These are phyloP conservation scores for Oreonectes daqikongensis DNA, from an alignment of 2,797 vertebrate genomes.

Conservation along the genomic window DNA sequence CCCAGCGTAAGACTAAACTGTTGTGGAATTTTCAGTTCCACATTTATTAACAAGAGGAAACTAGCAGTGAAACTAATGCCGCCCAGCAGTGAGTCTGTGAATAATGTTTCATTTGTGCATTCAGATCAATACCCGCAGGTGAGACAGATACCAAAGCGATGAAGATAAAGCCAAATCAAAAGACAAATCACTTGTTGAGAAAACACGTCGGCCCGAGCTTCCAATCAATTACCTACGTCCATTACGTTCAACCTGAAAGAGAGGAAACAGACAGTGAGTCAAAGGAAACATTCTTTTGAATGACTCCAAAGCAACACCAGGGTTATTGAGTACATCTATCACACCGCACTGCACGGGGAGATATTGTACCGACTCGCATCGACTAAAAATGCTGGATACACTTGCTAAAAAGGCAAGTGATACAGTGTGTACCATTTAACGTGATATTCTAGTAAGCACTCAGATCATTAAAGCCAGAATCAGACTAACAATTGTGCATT, in stretches of 20 bases:
- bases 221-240: slow-evolving; percentile 53
- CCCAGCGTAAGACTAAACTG: not conserved
- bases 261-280: slow-evolving; percentile 44
- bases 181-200: slow-evolving; percentile 51
- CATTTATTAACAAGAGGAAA: slow-evolving; percentile 6
- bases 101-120: slow-evolving; percentile 44
- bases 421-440: slow-evolving; percentile 35
- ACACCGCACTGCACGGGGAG: slow-evolving; percentile 48
- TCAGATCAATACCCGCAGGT: slow-evolving; percentile 49
- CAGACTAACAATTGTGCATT: slow-evolving; percentile 43
- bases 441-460: slow-evolving; percentile 43
- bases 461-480: slow-evolving; percentile 48
- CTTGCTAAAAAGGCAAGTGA: slow-evolving; percentile 44
- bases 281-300: slow-evolving; percentile 48
- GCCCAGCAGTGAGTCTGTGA: slow-evolving; percentile 22
- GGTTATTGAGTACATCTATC: slow-evolving; percentile 59
- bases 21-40: not conserved
- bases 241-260: slow-evolving; percentile 37
- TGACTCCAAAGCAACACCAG: slow-evolving; percentile 34
- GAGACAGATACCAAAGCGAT: slow-evolving; percentile 34
- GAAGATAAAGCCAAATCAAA: slow-evolving; percentile 47
- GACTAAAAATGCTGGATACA: slow-evolving; percentile 35
- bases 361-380: slow-evolving; percentile 54
- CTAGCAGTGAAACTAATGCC: slow-evolving; percentile 9
- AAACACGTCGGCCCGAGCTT: slow-evolving; percentile 43